These are phyloP conservation scores for Helobdella robusta DNA, from an alignment of 2,888 invertebrate species.

Conservation along the genomic window DNA sequence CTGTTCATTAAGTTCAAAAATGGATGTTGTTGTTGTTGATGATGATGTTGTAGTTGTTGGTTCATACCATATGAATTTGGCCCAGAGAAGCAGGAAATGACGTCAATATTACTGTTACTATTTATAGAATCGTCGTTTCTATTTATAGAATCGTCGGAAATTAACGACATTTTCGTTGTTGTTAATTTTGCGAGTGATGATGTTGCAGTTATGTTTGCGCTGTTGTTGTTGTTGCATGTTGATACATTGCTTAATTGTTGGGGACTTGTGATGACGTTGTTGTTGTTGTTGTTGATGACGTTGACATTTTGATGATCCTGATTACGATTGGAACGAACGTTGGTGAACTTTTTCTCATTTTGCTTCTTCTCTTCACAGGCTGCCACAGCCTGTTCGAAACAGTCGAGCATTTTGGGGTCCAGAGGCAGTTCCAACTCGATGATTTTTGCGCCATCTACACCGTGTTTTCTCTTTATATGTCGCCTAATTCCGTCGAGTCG, in stretches of 20 bases:
- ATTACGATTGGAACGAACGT: too few species aligned
- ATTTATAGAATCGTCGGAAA: neutral
- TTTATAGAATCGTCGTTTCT: neutral
- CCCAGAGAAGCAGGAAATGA: too few species aligned
- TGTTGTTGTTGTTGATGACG: too few species aligned
- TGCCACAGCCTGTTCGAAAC: constrained; percentile 3
- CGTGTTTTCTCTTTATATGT: constrained; percentile 34
- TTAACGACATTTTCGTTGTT: neutral
- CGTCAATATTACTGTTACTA: neutral
- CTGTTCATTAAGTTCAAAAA: too few species aligned
- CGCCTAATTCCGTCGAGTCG: constrained; percentile 32
- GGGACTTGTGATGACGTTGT: neutral
- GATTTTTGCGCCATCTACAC: constrained; percentile 26
- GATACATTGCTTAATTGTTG: neutral
- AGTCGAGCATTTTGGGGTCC: constrained; percentile 16
- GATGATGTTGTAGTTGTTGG: too few species aligned
- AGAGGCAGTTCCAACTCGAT: constrained; percentile 19
- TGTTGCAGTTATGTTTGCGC: neutral
- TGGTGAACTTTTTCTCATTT: neutral
- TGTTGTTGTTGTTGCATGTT: neutral
- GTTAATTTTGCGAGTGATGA: too few species aligned
- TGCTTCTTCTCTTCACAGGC: constrained; percentile 9
- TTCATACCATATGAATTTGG: too few species aligned
- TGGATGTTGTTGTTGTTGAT: too few species aligned
- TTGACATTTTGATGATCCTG: neutral